These are phyloP conservation scores for Cryptus viduatorius DNA, from an alignment of 2,888 invertebrate species.

Conservation along the genomic window DNA sequence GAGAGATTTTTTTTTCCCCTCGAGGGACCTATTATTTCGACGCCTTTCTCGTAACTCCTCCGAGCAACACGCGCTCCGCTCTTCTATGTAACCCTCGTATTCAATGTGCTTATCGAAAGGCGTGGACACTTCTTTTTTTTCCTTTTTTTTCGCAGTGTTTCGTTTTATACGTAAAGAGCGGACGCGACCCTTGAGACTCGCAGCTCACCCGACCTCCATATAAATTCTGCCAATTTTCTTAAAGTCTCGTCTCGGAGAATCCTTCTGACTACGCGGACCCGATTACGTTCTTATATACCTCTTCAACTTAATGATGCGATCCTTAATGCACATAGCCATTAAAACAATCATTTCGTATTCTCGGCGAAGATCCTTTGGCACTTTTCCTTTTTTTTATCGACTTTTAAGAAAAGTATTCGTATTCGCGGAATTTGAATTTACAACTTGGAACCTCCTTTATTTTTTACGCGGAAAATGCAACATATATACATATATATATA, in stretches of 20 bases:
- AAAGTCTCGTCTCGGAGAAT: not conserved
- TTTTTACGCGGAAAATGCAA: too few species aligned
- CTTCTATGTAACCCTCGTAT: not conserved
- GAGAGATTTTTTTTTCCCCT: slow-evolving; percentile 23
- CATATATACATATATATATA: too few species aligned
- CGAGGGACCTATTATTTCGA: slow-evolving; percentile 44
- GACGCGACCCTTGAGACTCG: slow-evolving; percentile 1
- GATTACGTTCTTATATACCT: not conserved
- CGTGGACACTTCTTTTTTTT: slow-evolving; percentile 20
- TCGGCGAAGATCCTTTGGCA: not conserved
- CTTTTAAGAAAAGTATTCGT: too few species aligned
- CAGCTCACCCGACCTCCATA: slow-evolving; percentile 21
- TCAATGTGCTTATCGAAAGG: not conserved
- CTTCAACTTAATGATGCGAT: slow-evolving; percentile 36
- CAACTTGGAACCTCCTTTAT: too few species aligned
- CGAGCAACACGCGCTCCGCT: slow-evolving; percentile 5
- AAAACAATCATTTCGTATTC: not conserved
- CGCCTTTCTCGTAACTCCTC: slow-evolving; percentile 13
- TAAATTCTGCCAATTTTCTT: slow-evolving; percentile 61
- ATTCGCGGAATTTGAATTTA: too few species aligned
- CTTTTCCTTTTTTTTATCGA: too few species aligned
- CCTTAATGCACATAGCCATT: not conserved
- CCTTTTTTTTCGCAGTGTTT: slow-evolving; percentile 4
- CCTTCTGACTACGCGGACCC: not conserved
- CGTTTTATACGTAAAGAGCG: slow-evolving; percentile 16